Percentiles rank a stretch among this genome's conserved stretches.
These are phyloP conservation scores for Scomber scombrus DNA, from an alignment of 2,113 vertebrate species.

Conservation along the genomic window DNA sequence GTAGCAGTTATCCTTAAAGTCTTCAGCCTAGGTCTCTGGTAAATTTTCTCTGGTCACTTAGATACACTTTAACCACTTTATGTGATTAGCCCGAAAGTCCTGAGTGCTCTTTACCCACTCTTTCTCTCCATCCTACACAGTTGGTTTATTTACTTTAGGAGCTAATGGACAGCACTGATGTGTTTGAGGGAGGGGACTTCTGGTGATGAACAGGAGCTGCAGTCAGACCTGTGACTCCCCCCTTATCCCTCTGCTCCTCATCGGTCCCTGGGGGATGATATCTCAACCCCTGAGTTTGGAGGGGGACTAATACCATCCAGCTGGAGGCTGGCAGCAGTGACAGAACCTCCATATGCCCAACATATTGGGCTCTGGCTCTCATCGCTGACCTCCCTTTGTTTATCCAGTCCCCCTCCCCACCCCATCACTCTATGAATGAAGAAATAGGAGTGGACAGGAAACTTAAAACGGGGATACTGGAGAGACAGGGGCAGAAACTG, in stretches of 20 bases:
- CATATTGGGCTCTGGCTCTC: conserved; percentile 65
- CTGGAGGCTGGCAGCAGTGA: conserved; percentile 71
- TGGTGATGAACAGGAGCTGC: conserved; percentile 65
- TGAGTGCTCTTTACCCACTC: conserved; percentile 8
- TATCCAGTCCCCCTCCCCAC: not conserved
- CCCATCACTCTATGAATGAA: conserved; percentile 14
- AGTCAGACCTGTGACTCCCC: conserved; percentile 49
- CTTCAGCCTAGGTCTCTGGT: not conserved
- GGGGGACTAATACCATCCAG: conserved; percentile 77
- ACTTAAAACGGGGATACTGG: conserved; percentile 18
- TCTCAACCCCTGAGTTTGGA: conserved; percentile 50
- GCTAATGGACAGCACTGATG: conserved; percentile 59
- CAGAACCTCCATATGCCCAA: conserved; percentile 72
- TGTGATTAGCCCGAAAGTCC: conserved; percentile 25
- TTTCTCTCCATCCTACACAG: conserved; percentile 7
- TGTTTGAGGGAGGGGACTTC: conserved; percentile 19
- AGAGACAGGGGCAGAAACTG: not conserved
- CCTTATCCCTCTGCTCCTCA: conserved; percentile 51
- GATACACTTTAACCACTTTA: conserved; percentile 42
- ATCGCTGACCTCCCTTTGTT: conserved; percentile 55
- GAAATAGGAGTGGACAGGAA: conserved; percentile 35
- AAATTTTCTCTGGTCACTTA: conserved; percentile 5
- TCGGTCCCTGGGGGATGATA: conserved; percentile 68
- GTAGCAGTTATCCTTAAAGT: not conserved
- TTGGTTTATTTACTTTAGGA: conserved; percentile 65